Conservation (phyloP, 2,797 vertebrate species). For the Notoglanidium macrostoma region DNA sequence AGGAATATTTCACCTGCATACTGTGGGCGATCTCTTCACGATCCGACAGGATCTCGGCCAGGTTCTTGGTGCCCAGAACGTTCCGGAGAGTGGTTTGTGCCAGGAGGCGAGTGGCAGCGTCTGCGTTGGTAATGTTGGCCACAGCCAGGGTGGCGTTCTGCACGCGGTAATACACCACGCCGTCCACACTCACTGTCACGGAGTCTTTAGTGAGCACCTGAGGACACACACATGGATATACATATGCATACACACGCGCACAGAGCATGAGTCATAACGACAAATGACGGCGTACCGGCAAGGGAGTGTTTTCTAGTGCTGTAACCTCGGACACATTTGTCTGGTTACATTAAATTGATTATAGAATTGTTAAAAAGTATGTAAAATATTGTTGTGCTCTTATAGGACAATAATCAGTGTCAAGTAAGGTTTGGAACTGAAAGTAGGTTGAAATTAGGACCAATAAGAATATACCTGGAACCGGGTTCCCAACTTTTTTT, state of each 20-base stretch:
- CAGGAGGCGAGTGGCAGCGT: conserved; percentile 89
- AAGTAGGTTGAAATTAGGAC: too few relatives aligned
- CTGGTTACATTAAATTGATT: neutral
- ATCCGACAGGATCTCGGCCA: conserved; percentile 93
- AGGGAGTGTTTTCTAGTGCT: neutral
- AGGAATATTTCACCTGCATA: conserved; percentile 85
- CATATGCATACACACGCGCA: neutral
- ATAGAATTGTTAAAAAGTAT: neutral
- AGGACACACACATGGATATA: neutral
- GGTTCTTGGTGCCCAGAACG: conserved; percentile 93
- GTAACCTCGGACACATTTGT: neutral
- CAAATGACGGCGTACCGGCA: neutral
- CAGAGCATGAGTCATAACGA: neutral
- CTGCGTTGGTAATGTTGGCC: conserved; percentile 92
- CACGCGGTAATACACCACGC: conserved; percentile 94
- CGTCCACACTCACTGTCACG: conserved; percentile 90
- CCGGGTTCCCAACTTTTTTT: too few relatives aligned
- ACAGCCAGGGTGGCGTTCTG: conserved; percentile 91
- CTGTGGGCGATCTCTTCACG: conserved; percentile 92
- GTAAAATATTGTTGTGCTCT: neutral
- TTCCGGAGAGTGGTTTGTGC: conserved; percentile 95
- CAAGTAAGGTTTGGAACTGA: too few relatives aligned
- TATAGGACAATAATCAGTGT: neutral
- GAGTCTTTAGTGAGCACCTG: conserved; percentile 96
- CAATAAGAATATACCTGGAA: too few relatives aligned